Conservation (phyloP, 2,888 invertebrate genomes). For the Eucera pruinosa region DNA sequence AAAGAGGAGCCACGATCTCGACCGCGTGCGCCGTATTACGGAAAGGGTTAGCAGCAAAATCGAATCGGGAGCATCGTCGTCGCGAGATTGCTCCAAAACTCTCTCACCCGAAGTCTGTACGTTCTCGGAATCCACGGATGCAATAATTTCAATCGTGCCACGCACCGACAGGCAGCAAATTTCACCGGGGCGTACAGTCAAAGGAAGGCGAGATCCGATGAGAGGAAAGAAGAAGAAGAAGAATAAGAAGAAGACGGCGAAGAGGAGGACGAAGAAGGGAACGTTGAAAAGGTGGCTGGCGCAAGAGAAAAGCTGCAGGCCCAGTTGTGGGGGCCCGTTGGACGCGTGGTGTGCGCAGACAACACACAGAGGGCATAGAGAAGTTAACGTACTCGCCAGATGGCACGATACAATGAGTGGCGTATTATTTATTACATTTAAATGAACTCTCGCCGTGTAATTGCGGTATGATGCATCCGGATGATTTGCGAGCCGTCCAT, state of each 20-base stretch:
- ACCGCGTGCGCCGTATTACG: no score
- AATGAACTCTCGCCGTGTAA: slow-evolving; percentile 84
- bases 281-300: background rate
- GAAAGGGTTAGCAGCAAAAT: no score
- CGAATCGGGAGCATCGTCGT: no score
- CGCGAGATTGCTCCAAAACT: no score
- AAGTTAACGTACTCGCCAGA: slow-evolving; percentile 66
- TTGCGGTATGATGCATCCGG: slow-evolving; percentile 82
- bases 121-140: no score
- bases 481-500: slow-evolving; percentile 82
- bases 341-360: slow-evolving; percentile 48
- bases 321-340: slow-evolving; percentile 42
- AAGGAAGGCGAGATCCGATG: no score
- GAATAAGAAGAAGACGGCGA: no score
- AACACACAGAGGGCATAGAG: slow-evolving; percentile 38
- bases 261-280: background rate
- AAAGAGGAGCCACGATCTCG: no score
- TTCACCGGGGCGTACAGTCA: no score
- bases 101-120: no score
- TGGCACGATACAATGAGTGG: slow-evolving; percentile 78
- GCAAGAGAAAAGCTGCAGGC: slow-evolving; percentile 39
- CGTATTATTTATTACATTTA: slow-evolving; percentile 83
- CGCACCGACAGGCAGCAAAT: no score
- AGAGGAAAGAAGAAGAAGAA: background rate
- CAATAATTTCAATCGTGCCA: no score